Evolutionary conservation across 2,888 invertebrate genomes (phyloP).

Genomic region (Andrena camellia): DNA sequence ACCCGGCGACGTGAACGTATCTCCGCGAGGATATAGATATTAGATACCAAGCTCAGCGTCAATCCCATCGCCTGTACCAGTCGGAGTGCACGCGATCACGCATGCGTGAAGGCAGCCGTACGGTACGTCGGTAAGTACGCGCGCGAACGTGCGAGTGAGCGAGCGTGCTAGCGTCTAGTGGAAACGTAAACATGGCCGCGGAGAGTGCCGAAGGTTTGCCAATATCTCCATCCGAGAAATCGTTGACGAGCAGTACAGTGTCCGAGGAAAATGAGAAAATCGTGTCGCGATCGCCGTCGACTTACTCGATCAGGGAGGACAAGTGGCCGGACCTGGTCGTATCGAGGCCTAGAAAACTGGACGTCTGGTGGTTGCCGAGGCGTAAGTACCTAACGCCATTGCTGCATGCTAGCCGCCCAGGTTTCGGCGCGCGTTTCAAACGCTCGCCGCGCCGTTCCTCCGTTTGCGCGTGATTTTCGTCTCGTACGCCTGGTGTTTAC

Average conservation of each 20-base stretch:
- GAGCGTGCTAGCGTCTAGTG: constrained; percentile 54
- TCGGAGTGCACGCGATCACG: not conserved
- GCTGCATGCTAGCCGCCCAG: constrained; percentile 45
- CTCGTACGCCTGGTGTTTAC: constrained; percentile 6
- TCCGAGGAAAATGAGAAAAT: constrained; percentile 85
- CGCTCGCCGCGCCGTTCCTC: not conserved
- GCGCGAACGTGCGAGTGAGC: constrained; percentile 23
- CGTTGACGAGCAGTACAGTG: constrained; percentile 83
- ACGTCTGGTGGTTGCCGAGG: constrained; percentile 83
- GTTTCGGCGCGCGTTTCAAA: constrained; percentile 65
- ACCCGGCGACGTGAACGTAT: no score
- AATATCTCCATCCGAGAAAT: constrained; percentile 84
- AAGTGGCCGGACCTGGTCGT: constrained; percentile 84
- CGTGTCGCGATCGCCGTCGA: constrained; percentile 87
- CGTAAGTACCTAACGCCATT: constrained; percentile 79
- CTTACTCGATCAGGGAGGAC: constrained; percentile 86
- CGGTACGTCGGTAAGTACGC: constrained; percentile 36
- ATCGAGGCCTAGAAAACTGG: constrained; percentile 83
- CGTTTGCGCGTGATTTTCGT: constrained; percentile 13
- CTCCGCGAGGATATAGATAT: not conserved
- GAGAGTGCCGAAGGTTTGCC: constrained; percentile 82
- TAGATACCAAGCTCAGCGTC: not conserved
- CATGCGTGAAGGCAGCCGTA: constrained; percentile 4
- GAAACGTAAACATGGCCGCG: constrained; percentile 82
- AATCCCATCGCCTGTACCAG: constrained; percentile 8